Conservation (phyloP, 2,888 invertebrate species). For the Andrena hattorfiana region DNA sequence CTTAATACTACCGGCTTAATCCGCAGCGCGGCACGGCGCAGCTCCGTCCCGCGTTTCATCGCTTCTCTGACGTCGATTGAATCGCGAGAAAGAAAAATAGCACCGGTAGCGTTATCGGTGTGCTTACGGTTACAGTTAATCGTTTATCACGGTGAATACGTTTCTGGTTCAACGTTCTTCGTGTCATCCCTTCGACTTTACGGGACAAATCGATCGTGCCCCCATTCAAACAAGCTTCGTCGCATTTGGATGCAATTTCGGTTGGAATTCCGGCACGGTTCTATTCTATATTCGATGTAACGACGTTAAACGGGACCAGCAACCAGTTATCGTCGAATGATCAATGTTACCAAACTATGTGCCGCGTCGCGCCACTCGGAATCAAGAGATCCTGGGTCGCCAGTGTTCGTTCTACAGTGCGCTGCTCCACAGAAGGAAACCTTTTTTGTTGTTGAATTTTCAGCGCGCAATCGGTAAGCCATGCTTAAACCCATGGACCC, state of each 20-base stretch:
- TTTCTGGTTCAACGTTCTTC: constrained; percentile 11
- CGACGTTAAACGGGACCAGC: constrained; percentile 44
- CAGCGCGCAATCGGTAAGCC: constrained; percentile 34
- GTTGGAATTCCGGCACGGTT: constrained; percentile 78
- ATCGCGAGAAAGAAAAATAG: neutral
- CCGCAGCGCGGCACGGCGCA: neutral
- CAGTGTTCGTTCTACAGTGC: constrained; percentile 42
- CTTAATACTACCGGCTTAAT: constrained; percentile 41
- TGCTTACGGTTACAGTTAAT: neutral
- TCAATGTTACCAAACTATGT: constrained; percentile 81
- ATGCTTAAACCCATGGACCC: constrained; percentile 75
- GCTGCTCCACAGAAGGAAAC: constrained; percentile 5
- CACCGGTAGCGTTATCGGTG: neutral
- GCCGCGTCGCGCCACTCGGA: constrained; percentile 44
- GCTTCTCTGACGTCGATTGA: neutral
- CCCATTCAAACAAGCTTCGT: constrained; percentile 59
- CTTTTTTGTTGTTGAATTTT: neutral
- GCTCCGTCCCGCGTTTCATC: neutral
- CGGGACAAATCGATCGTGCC: constrained; percentile 66
- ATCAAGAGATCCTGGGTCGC: constrained; percentile 74
- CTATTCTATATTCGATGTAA: constrained; percentile 79
- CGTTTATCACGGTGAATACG: neutral
- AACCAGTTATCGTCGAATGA: constrained; percentile 68
- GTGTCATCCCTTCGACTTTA: constrained; percentile 39
- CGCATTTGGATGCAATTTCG: constrained; percentile 76